Conservation (phyloP, 2,113 vertebrate species). For the Poeciliopsis prolifica region DNA sequence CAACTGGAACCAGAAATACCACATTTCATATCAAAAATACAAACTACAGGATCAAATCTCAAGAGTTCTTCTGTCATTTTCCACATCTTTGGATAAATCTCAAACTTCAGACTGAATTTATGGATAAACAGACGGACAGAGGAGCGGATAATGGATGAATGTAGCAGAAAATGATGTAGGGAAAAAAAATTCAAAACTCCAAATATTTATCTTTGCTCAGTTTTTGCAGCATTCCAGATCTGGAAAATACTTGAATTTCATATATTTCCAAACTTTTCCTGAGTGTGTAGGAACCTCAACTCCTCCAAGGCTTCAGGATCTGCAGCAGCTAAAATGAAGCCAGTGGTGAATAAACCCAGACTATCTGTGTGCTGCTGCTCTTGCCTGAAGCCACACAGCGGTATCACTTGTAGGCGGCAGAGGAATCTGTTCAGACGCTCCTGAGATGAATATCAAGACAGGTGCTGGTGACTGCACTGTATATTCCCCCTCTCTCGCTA, state of each 20-base stretch:
- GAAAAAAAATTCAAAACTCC: neutral
- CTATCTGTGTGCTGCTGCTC: constrained; percentile 8
- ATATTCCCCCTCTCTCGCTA: constrained; percentile 32
- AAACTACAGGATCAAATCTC: too few relatives aligned
- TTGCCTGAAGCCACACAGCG: constrained; percentile 53
- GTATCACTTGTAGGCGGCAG: constrained; percentile 57
- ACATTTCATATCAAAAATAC: too few relatives aligned
- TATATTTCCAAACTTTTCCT: neutral
- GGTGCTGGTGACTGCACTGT: constrained; percentile 45
- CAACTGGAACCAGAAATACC: neutral
- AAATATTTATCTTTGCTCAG: too few relatives aligned
- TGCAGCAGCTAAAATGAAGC: neutral
- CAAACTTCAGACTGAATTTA: too few relatives aligned
- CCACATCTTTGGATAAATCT: too few relatives aligned
- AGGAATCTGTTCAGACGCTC: constrained; percentile 44
- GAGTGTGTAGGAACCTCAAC: neutral
- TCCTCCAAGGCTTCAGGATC: neutral
- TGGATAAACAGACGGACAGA: too few relatives aligned
- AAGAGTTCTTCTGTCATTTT: too few relatives aligned
- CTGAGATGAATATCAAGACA: constrained; percentile 63
- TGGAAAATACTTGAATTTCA: neutral
- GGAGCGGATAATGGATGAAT: neutral
- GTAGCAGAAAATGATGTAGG: neutral
- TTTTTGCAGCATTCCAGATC: too few relatives aligned
- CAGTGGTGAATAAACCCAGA: constrained; percentile 5